Evolutionary conservation across 2,113 vertebrate species (phyloP), one percentile per base, ranked within the genome.

Genomic region (Lamprotornis superbus): DNA sequence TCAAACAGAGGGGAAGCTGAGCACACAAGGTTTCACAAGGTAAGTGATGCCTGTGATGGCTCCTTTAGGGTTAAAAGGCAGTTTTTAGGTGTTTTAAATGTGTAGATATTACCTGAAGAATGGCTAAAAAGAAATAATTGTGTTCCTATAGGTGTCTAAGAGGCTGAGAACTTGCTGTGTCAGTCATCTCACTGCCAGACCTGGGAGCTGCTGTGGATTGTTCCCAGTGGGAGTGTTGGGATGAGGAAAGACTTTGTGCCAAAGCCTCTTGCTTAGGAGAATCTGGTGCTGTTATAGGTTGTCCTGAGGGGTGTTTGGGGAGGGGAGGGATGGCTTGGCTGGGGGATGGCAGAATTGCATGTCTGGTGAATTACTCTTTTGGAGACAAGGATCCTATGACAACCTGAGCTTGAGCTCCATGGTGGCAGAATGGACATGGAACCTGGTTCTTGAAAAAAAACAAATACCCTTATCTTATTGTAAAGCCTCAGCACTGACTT

Each of bases 391-490:
- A 12, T 30, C 28, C 1, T 25, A 4, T 18, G 47, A 46, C 20
- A 16, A 12, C 53, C 15, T 56, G 16, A 77, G 52, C 37, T n/a
- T 61, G 61, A 86, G n/a, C 67, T 59, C 52, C 18, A 5, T 10
- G 11, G 8, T 9, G 23, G 25, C 19, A 31, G 27, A 65, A 33
- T 25, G 64, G 40, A 31, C 16, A 4, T 28, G 22, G 15, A 70
- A n/a, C 47, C 7, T 0, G 0, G 13, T 15, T 75, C 31, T 53
- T 78, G 47, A 30, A 87, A 61, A 16, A 39, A 52, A 61, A 44
- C 14, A 67, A 77, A 18, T 4, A 3, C 10, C 17, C 8, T 4
- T 0, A 0, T 24, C 35, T 46, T 63, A 0, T 42, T 52, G 18
- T 2, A 49, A 52, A 30, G 12, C 44, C 24, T 75, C 18, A 65